Base-by-base conservation (phyloP, 2,113 vertebrate species). In the Carollia perspicillata region DNA sequence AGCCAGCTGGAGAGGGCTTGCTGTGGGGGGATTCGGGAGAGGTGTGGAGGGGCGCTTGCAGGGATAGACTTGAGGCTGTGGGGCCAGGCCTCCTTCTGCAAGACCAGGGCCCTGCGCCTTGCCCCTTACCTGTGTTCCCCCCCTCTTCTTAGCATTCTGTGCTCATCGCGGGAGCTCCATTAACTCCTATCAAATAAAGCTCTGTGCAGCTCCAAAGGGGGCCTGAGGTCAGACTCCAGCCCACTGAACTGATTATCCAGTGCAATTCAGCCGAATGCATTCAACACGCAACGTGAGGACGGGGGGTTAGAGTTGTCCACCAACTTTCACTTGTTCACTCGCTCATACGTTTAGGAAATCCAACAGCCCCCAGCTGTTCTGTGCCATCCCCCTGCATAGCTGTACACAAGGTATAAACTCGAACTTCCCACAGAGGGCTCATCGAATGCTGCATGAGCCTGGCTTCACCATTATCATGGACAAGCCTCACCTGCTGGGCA, bases 1-100 rank as follows among this genome's bases (percentile, higher is more conserved):
- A 93, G 92, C 96, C 96, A 97, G 96, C 8, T 1, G 63, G 78
- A 94, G 84, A 78, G 85, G 78, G 66, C 60, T 71, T 42, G 66
- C 69, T 28, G 47, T 26, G 63, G 53, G 69, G 89, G 78, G 72
- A 91, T 49, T 66, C 75, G 30, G 40, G 92, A 90, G 94, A 86
- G 86, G 68, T 60, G 72, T 42, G 80, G 89, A 60, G 94, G 68
- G 85, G 74, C 30, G 7, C 40, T 68, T 37, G 7, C 35, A n/a
- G 71, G 83, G 58, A 37, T 20, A 47, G 84, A 44, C 35, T 85
- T 12, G 5, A 42, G 86, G 55, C 49, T 85, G 78, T 53, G 0
- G 6, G 55, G 63, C 53, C 26, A 3, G 35, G 30, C 26, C 33
- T 10, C 42, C 30, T 12, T 23, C 83, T 7, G 3, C 18, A n/a